phyloP scores from a whole-genome alignment of 1,140 invertebrate species.

The Gonatopus flavifemur region DNA sequence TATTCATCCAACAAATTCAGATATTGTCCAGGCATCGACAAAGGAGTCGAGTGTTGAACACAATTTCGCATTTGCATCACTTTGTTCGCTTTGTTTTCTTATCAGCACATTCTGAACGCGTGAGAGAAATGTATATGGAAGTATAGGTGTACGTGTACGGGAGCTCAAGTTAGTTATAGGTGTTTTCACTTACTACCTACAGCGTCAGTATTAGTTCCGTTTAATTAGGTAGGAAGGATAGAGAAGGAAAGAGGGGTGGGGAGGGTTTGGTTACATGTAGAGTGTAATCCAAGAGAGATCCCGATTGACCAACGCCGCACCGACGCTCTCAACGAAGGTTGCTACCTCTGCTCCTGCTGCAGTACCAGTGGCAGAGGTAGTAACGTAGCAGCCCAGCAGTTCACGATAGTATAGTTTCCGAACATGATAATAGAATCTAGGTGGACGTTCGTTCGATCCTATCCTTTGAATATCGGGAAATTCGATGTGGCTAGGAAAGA shows the following conservation, averaged over 20 bases:
- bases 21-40: too few relatives aligned
- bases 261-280: conserved; percentile 36
- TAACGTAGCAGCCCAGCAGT: conserved; percentile 12
- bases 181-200: conserved; percentile 30
- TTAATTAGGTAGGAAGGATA: conserved; percentile 42
- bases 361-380: neutral
- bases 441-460: conserved; percentile 32
- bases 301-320: conserved; percentile 37
- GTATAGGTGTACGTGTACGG: conserved; percentile 1
- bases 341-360: conserved; percentile 24
- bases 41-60: too few relatives aligned
- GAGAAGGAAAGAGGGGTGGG: conserved; percentile 15
- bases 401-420: neutral
- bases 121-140: conserved; percentile 8
- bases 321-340: too few relatives aligned
- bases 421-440: conserved; percentile 44
- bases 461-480: conserved; percentile 22
- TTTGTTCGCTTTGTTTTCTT: conserved; percentile 13
- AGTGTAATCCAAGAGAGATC: conserved; percentile 39
- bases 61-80: too few relatives aligned
- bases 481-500: conserved; percentile 28
- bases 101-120: neutral
- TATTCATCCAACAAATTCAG: too few relatives aligned
- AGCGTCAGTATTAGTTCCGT: conserved; percentile 37
- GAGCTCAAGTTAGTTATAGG: conserved; percentile 10